Base-by-base conservation (phyloP, 1,140 invertebrate species). In the Camponotus floridanus region DNA sequence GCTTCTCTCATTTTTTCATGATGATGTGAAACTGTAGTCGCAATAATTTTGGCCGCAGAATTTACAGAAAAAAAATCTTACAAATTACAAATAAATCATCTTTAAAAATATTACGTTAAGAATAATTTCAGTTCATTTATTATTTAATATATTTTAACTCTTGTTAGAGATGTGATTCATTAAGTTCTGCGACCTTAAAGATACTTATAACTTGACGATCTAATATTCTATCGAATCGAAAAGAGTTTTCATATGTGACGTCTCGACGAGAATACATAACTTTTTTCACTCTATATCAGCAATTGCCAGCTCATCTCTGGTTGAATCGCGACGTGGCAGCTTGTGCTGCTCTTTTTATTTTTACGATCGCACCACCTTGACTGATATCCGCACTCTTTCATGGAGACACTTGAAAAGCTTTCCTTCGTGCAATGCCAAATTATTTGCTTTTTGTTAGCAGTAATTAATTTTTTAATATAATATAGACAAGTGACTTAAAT, bases 271-370 rank as follows among this genome's bases (percentile, higher is more conserved):
- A 74, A 61, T 42, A 33, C 62, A 36, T 48, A 55, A 74, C 79
- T 71, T 83, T 83, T 81, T 73, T 74, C 68, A 48, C 68, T 74
- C 68, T 36, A 61, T 57, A 83, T 83, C 79, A 83, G 79, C 79
- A 74, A 83, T 74, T 45, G 79, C 68, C 51, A 83, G 79, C 68
- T 83, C 55, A 74, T 83, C 79, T 83, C 79, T n/a, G 68, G 55
- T 31, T 61, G 79, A 62, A 83, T 83, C 68, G 79, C 68, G 68
- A 74, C 68, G 79, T 57, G 68, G 78, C 68, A 74, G 79, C 79
- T 83, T 83, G 79, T 68, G 79, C 79, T 61, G 79, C 79, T 83
- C 79, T 74, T 83, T 83, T 83, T 73, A 62, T 42, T 62, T 81
- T 83, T 83, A 83, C 68, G 79, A 83, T 83, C 79, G 42, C 42